These are phyloP conservation scores for Prionailurus viverrinus DNA, from an alignment of 2,113 vertebrate genomes.

Conservation along the genomic window DNA sequence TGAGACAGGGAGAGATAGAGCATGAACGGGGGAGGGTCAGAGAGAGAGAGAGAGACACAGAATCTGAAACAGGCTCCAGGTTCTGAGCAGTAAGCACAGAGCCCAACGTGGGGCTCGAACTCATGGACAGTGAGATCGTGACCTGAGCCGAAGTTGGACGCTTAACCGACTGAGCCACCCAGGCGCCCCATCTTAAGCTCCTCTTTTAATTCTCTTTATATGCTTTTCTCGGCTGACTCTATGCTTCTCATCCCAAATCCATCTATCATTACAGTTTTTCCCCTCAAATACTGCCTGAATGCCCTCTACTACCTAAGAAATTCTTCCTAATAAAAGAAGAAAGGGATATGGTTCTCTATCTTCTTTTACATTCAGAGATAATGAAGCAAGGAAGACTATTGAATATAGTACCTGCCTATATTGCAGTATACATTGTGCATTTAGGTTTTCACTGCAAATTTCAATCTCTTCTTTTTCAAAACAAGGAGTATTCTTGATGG, in stretches of 20 bases:
- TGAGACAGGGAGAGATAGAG: too few species aligned
- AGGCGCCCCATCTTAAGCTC: neutral
- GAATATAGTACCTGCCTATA: neutral
- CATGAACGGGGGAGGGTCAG: too few species aligned
- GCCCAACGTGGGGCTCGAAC: too few species aligned
- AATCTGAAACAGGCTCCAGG: too few species aligned
- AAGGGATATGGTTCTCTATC: neutral
- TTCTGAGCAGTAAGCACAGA: too few species aligned
- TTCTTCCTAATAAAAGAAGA: neutral
- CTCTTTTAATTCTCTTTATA: neutral
- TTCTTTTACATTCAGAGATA: neutral
- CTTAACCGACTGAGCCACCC: too few species aligned
- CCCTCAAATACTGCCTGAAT: neutral
- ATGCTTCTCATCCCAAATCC: neutral
- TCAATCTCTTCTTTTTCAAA: neutral
- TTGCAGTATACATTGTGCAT: neutral
- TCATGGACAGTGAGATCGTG: accelerated
- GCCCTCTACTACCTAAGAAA: neutral
- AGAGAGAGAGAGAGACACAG: too few species aligned
- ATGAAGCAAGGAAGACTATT: neutral
- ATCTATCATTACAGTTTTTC: neutral
- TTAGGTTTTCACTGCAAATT: slow-evolving; percentile 55
- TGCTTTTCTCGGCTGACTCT: neutral
- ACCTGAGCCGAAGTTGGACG: too few species aligned
- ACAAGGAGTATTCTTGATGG: neutral